Evolutionary conservation across 2,888 invertebrate genomes (phyloP).

Genomic region (Acanthococcus lagerstroemiae): DNA sequence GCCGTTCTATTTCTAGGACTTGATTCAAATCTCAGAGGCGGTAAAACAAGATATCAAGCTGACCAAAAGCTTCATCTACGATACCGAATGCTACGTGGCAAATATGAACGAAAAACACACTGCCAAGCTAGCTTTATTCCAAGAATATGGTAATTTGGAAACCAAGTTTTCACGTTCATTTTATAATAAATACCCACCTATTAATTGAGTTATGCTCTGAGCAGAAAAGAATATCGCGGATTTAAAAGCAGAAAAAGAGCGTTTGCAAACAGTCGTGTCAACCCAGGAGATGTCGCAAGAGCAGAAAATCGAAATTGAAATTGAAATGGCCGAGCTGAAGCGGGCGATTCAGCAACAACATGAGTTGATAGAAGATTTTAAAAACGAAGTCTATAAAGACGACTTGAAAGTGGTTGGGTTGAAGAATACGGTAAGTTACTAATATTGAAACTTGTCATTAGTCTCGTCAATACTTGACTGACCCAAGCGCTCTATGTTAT

Average conservation of each 20-base stretch:
- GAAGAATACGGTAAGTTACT: slow-evolving; percentile 7
- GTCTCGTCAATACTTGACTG: not conserved
- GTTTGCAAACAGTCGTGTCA: not conserved
- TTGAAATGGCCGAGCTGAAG: slow-evolving; percentile 1
- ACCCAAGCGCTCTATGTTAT: not conserved
- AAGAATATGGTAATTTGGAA: not conserved
- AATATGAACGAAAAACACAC: not conserved
- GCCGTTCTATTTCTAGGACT: too few species aligned
- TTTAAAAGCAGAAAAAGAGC: not conserved
- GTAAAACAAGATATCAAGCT: not conserved
- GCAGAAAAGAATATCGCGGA: not conserved
- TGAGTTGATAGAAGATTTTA: not conserved
- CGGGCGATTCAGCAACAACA: not conserved
- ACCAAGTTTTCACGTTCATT: too few species aligned
- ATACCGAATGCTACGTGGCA: slow-evolving; percentile 2
- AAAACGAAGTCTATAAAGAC: slow-evolving; percentile 17
- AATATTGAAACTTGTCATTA: not conserved
- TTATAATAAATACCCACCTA: not conserved
- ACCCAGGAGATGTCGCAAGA: slow-evolving; percentile 13
- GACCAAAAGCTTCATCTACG: not conserved
- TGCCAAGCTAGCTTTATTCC: not conserved
- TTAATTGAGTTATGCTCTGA: not conserved
- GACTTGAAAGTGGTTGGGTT: slow-evolving; percentile 2
- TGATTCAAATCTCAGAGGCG: not conserved
- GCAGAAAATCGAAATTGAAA: not conserved